Base-by-base conservation (phyloP, 1,140 invertebrate species). In the Adoxophyes honmai region DNA sequence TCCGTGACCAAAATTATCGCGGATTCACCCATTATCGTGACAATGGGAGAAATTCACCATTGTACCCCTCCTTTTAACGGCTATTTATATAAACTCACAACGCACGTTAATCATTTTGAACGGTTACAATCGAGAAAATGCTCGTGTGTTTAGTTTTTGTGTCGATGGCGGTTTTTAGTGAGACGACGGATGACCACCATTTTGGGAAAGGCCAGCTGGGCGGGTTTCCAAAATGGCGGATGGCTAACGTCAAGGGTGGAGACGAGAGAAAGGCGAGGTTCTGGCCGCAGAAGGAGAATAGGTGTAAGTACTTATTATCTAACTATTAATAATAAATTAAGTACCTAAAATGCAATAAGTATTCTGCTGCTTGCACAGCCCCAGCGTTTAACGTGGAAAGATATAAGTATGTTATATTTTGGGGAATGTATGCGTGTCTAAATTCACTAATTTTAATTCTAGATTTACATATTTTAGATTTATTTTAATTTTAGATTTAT, bases 21-120 rank as follows among this genome's bases (percentile, higher is more conserved):
- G 36, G 68, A 66, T 77, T 59, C 58, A 54, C 34, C 52, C 54
- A 79, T 83, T 82, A 74, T 81, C 63, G 54, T 51, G 38, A 77
- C 78, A 81, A 81, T 71, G 57, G 65, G 81, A 75, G 83, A 86
- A 86, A 86, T 75, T 83, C 73, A 73, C 66, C 55, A 80, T 79
- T 86, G 80, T 84, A 75, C 71, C 67, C 75, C 65, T 76, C 75
- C 71, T 70, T 62, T 44, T 64, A 53, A 5, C 13, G 54, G 65
- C 72, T n/a, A 64, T 74, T 81, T 81, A 79, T 28, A 81, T 73
- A 84, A 75, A 60, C 39, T n/a, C n/a, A 59, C 64, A 67, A 37
- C 10, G 16, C 37, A 55, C 15, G 60, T 64, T 56, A 42, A 60
- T 38, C 59, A 72, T 71, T 55, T 72, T 38, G 73, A 52, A 4